Percentiles rank a stretch among this genome's conserved stretches.
phyloP scores from a whole-genome alignment of 2,797 vertebrate genomes.

The Phyllotis vaccarum region DNA sequence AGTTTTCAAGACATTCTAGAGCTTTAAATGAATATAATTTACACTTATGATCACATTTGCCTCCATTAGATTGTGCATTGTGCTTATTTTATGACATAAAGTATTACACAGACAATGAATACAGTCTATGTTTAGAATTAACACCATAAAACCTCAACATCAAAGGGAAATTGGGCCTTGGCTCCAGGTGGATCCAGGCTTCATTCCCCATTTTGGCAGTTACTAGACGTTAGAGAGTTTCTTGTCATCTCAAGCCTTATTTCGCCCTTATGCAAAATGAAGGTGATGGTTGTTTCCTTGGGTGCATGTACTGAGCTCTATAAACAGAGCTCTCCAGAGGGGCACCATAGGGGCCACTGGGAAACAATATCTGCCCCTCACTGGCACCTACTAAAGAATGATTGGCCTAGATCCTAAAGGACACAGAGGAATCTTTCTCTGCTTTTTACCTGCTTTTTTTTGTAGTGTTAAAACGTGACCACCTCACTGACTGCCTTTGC shows the following conservation, averaged over 20 bases:
- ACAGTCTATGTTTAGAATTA: slow-evolving; percentile 2
- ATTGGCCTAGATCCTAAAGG: not conserved
- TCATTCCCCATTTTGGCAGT: not conserved
- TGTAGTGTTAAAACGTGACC: not conserved
- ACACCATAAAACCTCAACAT: not conserved
- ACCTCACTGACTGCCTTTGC: not conserved
- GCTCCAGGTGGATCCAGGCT: not conserved
- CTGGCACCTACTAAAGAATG: no score
- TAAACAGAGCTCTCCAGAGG: not conserved
- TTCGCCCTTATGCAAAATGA: slow-evolving; percentile 32
- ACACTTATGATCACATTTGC: slow-evolving; percentile 20
- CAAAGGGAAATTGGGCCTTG: not conserved
- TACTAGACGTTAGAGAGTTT: not conserved
- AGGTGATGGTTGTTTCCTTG: not conserved
- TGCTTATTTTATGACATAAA: not conserved
- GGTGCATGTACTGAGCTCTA: not conserved
- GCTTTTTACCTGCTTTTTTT: slow-evolving; percentile 38
- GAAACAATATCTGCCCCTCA: not conserved
- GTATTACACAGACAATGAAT: not conserved
- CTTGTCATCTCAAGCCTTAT: not conserved
- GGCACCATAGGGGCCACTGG: not conserved
- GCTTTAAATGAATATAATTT: not conserved
- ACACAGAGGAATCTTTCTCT: not conserved
- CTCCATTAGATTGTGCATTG: not conserved
- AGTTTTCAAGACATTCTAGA: not conserved